A percentile compares a stretch with the other conserved stretches of the same genome.
These are phyloP conservation scores for Bradypodion ventrale DNA, from an alignment of 2,797 vertebrate species.

Conservation along the genomic window DNA sequence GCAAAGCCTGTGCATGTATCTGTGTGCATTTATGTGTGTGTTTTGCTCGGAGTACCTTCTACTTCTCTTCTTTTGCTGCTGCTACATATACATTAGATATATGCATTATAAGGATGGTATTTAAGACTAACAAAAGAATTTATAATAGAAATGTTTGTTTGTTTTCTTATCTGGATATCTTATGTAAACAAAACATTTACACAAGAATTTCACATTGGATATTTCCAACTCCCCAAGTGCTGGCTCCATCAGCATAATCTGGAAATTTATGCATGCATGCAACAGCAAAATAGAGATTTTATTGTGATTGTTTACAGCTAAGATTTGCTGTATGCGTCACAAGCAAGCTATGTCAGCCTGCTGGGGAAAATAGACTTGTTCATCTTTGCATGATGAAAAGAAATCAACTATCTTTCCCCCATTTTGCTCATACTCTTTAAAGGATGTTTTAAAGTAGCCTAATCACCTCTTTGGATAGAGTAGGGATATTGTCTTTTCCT, in stretches of 20 bases:
- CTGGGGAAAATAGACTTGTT: background rate
- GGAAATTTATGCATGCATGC: background rate
- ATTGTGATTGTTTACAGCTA: slow-evolving; percentile 1
- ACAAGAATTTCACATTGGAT: slow-evolving; percentile 40
- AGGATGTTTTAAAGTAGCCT: background rate
- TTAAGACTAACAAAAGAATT: slow-evolving; percentile 24
- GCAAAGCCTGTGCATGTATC: background rate
- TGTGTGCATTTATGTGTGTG: background rate
- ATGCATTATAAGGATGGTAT: slow-evolving; percentile 9
- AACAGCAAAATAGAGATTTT: background rate
- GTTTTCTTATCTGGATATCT: slow-evolving; percentile 27
- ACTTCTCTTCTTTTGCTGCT: background rate
- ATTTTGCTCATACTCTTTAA: background rate
- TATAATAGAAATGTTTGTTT: slow-evolving; percentile 19
- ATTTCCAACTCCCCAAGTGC: slow-evolving; percentile 11
- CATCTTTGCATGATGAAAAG: background rate
- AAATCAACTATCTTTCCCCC: background rate
- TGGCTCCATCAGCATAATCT: slow-evolving; percentile 30
- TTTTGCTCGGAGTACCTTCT: background rate
- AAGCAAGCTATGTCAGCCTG: background rate
- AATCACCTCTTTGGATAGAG: background rate
- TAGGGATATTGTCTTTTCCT: background rate
- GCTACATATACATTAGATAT: background rate
- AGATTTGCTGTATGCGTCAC: background rate
- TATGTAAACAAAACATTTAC: slow-evolving; percentile 41